These are phyloP conservation scores for Tridacna gigas DNA, from an alignment of 2,888 invertebrate genomes.

Conservation along the genomic window DNA sequence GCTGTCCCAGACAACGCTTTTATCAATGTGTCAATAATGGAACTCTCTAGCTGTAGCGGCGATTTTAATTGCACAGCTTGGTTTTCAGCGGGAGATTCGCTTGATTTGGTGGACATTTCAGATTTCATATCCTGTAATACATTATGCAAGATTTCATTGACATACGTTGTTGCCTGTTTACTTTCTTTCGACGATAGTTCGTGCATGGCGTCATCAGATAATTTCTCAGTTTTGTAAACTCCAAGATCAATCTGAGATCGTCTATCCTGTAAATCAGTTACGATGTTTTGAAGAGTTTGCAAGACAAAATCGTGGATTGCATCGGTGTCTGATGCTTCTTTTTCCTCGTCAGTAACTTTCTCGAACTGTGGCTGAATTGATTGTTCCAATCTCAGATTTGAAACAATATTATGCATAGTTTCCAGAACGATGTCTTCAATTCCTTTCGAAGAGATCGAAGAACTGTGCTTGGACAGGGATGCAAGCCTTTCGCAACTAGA, in stretches of 20 bases:
- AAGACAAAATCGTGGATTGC: conserved; percentile 68
- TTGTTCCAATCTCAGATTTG: conserved; percentile 66
- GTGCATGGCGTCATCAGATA: conserved; percentile 11
- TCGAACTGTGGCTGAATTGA: conserved; percentile 38
- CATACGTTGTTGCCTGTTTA: conserved; percentile 46
- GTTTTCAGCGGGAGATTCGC: not conserved
- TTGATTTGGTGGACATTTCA: conserved; percentile 27
- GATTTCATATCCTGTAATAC: conserved; percentile 52
- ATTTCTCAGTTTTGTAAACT: conserved; percentile 20
- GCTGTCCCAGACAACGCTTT: conserved; percentile 33
- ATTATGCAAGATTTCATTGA: conserved; percentile 53
- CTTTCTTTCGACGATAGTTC: conserved; percentile 36
- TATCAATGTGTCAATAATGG: conserved; percentile 13
- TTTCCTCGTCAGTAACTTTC: conserved; percentile 1
- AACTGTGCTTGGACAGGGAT: conserved; percentile 20
- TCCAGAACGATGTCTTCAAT: conserved; percentile 66
- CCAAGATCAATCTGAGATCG: conserved; percentile 51
- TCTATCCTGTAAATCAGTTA: conserved; percentile 65
- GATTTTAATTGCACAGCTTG: not conserved
- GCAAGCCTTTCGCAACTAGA: not conserved
- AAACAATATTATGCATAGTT: conserved; percentile 68
- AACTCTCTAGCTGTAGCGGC: not conserved
- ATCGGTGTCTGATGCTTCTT: conserved; percentile 19
- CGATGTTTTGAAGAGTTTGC: conserved; percentile 63
- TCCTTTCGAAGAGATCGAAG: conserved; percentile 55